phyloP scores from a whole-genome alignment of 2,113 vertebrate species.

The Apodemus sylvaticus region DNA sequence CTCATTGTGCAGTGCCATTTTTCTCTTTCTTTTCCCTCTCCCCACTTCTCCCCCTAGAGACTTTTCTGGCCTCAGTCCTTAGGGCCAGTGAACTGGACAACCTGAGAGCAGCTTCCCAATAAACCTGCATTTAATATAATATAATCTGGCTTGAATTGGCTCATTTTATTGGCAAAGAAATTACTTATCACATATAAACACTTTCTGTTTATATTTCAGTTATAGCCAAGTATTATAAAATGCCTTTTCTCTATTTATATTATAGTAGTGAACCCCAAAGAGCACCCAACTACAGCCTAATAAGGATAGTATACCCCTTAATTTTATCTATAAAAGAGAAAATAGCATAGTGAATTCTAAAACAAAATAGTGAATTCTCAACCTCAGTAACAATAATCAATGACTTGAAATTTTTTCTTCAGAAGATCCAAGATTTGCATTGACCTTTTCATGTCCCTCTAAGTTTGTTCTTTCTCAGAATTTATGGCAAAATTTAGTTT shows the following conservation, averaged over 20 bases:
- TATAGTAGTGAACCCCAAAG: neutral
- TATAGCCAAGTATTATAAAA: slow-evolving; percentile 27
- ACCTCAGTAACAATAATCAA: neutral
- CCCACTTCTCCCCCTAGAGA: too few relatives aligned
- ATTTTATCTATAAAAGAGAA: slow-evolving; percentile 17
- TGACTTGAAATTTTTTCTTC: neutral
- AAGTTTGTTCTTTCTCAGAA: neutral
- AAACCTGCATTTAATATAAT: too few relatives aligned
- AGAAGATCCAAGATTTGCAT: neutral
- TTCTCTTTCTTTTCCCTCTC: too few relatives aligned
- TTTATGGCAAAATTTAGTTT: neutral
- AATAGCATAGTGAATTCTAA: neutral
- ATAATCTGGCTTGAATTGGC: too few relatives aligned
- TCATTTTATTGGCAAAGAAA: too few relatives aligned
- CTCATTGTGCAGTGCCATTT: too few relatives aligned
- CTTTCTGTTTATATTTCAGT: neutral
- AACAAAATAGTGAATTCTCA: neutral
- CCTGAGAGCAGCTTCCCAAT: too few relatives aligned
- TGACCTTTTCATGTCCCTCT: neutral
- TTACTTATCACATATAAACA: neutral
- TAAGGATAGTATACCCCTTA: slow-evolving; percentile 4
- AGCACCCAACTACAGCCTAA: neutral
- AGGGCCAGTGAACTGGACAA: too few relatives aligned
- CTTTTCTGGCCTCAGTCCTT: too few relatives aligned
- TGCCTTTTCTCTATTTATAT: neutral